Conservation (phyloP, 2,888 invertebrate genomes). For the Sphinx pinastri region DNA sequence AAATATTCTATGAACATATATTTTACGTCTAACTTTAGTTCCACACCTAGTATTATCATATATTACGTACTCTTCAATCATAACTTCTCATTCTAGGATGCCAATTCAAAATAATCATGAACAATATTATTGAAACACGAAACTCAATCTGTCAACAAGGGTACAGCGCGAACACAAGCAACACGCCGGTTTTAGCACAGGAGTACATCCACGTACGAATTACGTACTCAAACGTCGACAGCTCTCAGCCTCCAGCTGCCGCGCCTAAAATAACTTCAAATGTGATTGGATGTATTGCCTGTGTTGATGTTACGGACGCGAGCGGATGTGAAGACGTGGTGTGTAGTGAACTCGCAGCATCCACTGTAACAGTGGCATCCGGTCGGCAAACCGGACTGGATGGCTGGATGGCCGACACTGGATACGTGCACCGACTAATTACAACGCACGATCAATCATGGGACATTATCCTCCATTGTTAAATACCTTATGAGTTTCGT, state of each 20-base stretch:
- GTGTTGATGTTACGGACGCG: constrained; percentile 43
- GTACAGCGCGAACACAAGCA: background rate
- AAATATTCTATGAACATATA: no score
- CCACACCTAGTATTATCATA: no score
- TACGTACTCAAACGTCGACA: constrained; percentile 19
- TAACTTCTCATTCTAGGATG: no score
- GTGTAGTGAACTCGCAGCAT: constrained; percentile 46
- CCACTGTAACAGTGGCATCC: constrained; percentile 52
- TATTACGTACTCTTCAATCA: no score
- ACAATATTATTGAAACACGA: background rate
- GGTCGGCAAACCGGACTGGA: constrained; percentile 41
- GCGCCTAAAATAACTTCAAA: constrained; percentile 69
- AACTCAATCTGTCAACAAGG: background rate
- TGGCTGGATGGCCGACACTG: constrained; percentile 33
- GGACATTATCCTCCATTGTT: constrained; percentile 3
- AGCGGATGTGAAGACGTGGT: constrained; percentile 62
- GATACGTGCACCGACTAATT: constrained; percentile 32
- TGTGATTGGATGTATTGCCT: constrained; percentile 57
- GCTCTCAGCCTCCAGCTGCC: constrained; percentile 43
- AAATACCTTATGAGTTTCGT: background rate
- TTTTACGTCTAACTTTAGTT: no score
- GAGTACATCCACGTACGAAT: constrained; percentile 1
- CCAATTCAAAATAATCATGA: no score
- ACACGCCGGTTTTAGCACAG: background rate
- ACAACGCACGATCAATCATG: constrained; percentile 18